These are phyloP conservation scores for Penaeus chinensis DNA, from an alignment of 1,140 invertebrate genomes.

Conservation along the genomic window DNA sequence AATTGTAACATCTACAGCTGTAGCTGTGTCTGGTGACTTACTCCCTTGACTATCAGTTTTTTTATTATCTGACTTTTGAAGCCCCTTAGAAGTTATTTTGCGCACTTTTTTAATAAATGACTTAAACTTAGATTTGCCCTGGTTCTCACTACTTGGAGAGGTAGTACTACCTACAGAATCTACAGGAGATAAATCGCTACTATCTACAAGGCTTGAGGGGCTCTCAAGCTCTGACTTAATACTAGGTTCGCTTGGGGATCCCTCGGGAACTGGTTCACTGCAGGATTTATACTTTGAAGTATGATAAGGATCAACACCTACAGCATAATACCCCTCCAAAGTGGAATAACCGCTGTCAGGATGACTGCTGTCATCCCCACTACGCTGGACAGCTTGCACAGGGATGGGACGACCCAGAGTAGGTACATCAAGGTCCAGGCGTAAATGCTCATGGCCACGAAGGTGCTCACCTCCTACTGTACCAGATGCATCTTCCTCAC, in stretches of 20 bases:
- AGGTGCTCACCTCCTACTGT: conserved; percentile 50
- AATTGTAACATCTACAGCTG: no score
- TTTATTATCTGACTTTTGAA: conserved; percentile 29
- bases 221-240: conserved; percentile 52
- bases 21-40: no score
- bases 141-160: conserved; percentile 23
- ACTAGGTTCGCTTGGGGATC: conserved; percentile 38
- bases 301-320: conserved; percentile 39
- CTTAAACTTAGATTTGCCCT: conserved; percentile 53
- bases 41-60: conserved; percentile 22
- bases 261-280: conserved; percentile 49
- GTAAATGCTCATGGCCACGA: conserved; percentile 4
- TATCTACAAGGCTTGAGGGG: conserved; percentile 52
- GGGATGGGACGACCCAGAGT: conserved; percentile 26
- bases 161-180: conserved; percentile 44
- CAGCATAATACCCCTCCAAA: conserved; percentile 48
- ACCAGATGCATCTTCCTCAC: conserved; percentile 53
- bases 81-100: conserved; percentile 46
- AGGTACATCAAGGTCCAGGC: conserved; percentile 20
- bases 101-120: conserved; percentile 40
- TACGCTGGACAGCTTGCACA: conserved; percentile 22
- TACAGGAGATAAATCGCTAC: conserved; percentile 45
- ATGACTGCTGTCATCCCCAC: conserved; percentile 37
- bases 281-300: conserved; percentile 44
- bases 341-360: conserved; percentile 49